Evolutionary conservation across 2,888 invertebrate species (phyloP).

Genomic region (Drosophila suboccidentalis): DNA sequence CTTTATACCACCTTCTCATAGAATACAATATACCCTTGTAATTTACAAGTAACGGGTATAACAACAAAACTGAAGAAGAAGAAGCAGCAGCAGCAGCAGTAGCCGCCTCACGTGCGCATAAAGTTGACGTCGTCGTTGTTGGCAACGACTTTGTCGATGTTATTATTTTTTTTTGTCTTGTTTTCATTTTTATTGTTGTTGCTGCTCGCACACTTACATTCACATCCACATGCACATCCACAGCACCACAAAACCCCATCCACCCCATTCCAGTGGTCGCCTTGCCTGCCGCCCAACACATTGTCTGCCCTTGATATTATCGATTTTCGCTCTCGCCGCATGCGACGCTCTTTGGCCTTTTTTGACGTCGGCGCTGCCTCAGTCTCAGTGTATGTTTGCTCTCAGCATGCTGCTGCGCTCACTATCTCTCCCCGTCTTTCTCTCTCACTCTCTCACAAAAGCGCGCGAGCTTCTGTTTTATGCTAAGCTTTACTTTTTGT

Average conservation of each 20-base stretch:
- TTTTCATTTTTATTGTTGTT: constrained; percentile 26
- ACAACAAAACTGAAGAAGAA: constrained; percentile 18
- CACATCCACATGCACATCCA: not conserved
- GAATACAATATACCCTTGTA: not conserved
- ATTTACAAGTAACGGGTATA: not conserved
- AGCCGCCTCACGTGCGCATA: constrained; percentile 69
- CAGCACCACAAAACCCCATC: constrained; percentile 1
- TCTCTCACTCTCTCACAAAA: constrained; percentile 45
- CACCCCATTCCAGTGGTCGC: constrained; percentile 16
- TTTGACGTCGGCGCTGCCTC: constrained; percentile 28
- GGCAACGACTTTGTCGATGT: constrained; percentile 24
- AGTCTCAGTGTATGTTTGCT: constrained; percentile 11
- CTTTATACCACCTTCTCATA: too few relatives aligned
- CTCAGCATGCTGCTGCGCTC: constrained; percentile 18
- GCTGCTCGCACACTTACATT: constrained; percentile 26
- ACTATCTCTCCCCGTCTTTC: constrained; percentile 15
- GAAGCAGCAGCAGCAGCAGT: constrained; percentile 25
- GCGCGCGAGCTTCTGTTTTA: constrained; percentile 60
- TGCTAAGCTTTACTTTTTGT: constrained; percentile 60
- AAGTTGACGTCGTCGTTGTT: constrained; percentile 42
- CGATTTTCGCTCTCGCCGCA: constrained; percentile 81
- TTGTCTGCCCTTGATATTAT: constrained; percentile 86
- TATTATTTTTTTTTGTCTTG: constrained; percentile 6
- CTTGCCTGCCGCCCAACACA: constrained; percentile 58
- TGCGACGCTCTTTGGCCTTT: constrained; percentile 67